A percentile compares a stretch with the other conserved stretches of the same genome.
These are phyloP conservation scores for Gymnogyps californianus DNA, from an alignment of 2,113 vertebrate species.

Conservation along the genomic window DNA sequence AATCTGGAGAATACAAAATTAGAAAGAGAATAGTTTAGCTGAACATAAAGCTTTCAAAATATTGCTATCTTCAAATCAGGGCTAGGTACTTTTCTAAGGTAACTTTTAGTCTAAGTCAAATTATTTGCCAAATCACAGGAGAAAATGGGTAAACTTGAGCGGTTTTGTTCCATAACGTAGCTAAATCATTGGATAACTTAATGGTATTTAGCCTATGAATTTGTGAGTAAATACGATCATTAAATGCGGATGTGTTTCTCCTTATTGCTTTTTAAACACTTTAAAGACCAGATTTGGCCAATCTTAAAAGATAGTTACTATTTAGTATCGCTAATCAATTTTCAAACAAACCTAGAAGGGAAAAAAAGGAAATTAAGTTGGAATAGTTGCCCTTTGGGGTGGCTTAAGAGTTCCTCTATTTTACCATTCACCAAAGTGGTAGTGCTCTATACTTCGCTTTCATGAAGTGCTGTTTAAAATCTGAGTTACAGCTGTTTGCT, in stretches of 20 bases:
- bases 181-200: background rate
- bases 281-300: background rate
- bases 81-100: background rate
- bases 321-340: background rate
- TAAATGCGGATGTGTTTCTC: background rate
- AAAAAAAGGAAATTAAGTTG: background rate
- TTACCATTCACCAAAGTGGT: background rate
- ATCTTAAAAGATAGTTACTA: background rate
- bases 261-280: background rate
- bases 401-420: background rate
- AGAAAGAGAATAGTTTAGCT: background rate
- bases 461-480: background rate
- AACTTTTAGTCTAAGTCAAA: background rate
- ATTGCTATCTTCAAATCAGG: background rate
- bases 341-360: background rate
- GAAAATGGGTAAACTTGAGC: background rate
- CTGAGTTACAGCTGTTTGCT: background rate
- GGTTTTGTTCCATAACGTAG: background rate
- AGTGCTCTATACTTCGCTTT: background rate
- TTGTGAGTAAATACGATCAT: background rate
- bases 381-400: background rate
- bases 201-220: background rate
- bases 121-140: background rate
- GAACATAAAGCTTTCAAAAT: background rate
- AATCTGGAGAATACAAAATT: background rate